These are phyloP conservation scores for Toxotes jaculatrix DNA, from an alignment of 2,113 vertebrate species.

Conservation along the genomic window DNA sequence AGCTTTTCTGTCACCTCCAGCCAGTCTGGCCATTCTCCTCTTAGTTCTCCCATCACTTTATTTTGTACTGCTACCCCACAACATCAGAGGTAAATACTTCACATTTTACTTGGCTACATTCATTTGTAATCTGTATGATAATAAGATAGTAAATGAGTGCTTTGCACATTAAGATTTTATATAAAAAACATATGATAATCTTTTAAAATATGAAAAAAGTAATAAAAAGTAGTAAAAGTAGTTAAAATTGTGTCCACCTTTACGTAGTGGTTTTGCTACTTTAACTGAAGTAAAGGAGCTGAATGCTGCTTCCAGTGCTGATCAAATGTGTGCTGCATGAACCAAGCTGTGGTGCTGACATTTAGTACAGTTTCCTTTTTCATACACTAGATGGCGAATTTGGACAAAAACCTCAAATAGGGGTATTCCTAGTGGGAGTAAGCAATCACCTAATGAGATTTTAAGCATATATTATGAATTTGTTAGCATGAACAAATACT, in stretches of 20 bases:
- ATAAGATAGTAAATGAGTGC: not conserved
- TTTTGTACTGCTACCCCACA: too few species aligned
- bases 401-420: constrained; percentile 28
- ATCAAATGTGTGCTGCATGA: not conserved
- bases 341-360: not conserved
- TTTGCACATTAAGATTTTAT: not conserved
- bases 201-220: too few species aligned
- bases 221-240: too few species aligned
- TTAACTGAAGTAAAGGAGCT: not conserved
- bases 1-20: too few species aligned
- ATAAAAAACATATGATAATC: too few species aligned
- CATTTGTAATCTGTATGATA: not conserved
- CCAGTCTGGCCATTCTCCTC: too few species aligned
- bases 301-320: not conserved
- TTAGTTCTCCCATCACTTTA: too few species aligned
- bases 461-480: constrained; percentile 31
- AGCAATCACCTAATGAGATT: constrained; percentile 22
- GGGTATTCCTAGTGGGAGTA: not conserved
- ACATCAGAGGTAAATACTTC: too few species aligned
- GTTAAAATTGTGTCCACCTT: not conserved
- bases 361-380: not conserved
- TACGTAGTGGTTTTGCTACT: not conserved
- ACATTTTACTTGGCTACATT: not conserved
- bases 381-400: constrained; percentile 68
- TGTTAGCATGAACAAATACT: constrained; percentile 29